Conservation (phyloP, 2,797 vertebrate species). For the Macropodus opercularis region DNA sequence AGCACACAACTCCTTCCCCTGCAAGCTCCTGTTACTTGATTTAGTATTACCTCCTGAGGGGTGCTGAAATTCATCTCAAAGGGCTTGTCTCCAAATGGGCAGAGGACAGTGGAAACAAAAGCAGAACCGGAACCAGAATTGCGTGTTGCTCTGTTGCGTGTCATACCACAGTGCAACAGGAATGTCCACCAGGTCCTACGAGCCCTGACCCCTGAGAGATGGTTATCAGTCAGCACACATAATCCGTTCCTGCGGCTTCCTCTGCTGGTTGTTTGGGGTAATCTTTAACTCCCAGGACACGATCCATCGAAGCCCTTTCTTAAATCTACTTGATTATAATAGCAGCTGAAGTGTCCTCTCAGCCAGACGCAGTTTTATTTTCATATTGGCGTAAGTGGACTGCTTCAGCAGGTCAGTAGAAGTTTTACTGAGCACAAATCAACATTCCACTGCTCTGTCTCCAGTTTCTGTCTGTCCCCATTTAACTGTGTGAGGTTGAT, state of each 20-base stretch:
- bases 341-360: not conserved
- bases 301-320: conserved; percentile 24
- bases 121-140: too few species aligned
- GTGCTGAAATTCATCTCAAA: too few species aligned
- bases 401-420: conserved; percentile 19
- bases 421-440: conserved; percentile 35
- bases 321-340: conserved; percentile 10
- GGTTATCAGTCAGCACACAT: conserved; percentile 43
- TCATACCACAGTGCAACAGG: conserved; percentile 36
- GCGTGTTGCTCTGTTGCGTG: conserved; percentile 22
- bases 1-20: too few species aligned
- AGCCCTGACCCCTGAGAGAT: conserved; percentile 44
- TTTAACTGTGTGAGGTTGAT: conserved; percentile 40
- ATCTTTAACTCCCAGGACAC: conserved; percentile 29
- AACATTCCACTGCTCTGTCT: conserved; percentile 57
- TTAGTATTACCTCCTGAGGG: too few species aligned
- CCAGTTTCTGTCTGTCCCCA: conserved; percentile 48
- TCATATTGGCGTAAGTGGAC: conserved; percentile 17
- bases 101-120: too few species aligned
- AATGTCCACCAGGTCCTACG: conserved; percentile 40
- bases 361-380: conserved; percentile 1
- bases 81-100: too few species aligned
- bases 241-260: conserved; percentile 23
- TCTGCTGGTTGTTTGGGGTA: conserved; percentile 10
- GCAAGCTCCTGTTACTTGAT: too few species aligned